Conservation (phyloP, 2,888 invertebrate species). For the Tenthredo amoena region DNA sequence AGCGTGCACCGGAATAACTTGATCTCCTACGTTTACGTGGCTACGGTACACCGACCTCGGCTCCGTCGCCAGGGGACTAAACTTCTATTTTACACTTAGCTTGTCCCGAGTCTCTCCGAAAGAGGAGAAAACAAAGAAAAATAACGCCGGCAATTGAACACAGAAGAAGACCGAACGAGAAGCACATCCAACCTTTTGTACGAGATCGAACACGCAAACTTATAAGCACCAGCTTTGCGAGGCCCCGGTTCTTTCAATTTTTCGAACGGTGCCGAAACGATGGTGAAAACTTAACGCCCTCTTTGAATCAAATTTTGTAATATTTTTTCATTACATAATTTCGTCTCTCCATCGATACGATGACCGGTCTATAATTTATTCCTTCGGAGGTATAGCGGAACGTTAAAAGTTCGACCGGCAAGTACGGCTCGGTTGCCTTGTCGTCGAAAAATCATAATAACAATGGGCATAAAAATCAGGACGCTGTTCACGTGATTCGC, state of each 20-base stretch:
- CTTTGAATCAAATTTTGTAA: background rate
- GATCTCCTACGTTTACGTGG: constrained; percentile 46
- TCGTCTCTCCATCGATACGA: background rate
- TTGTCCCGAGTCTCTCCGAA: background rate
- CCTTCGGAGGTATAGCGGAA: background rate
- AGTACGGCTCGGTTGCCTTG: background rate
- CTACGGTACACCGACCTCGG: constrained; percentile 51
- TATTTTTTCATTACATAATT: background rate
- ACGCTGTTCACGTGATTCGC: background rate
- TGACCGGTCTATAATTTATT: background rate
- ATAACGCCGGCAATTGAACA: background rate
- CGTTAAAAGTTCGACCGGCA: background rate
- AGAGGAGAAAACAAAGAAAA: background rate
- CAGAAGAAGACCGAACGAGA: background rate
- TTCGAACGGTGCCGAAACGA: background rate
- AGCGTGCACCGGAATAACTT: constrained; percentile 62
- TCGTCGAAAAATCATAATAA: background rate
- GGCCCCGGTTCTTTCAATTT: background rate
- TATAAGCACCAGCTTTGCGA: background rate
- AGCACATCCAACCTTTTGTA: background rate
- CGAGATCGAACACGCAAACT: background rate
- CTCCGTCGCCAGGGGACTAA: constrained; percentile 42
- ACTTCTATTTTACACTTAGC: constrained; percentile 44
- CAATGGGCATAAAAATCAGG: background rate
- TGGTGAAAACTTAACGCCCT: background rate